Conservation (phyloP, 1,140 invertebrate genomes). For the Eumeta japonica region DNA sequence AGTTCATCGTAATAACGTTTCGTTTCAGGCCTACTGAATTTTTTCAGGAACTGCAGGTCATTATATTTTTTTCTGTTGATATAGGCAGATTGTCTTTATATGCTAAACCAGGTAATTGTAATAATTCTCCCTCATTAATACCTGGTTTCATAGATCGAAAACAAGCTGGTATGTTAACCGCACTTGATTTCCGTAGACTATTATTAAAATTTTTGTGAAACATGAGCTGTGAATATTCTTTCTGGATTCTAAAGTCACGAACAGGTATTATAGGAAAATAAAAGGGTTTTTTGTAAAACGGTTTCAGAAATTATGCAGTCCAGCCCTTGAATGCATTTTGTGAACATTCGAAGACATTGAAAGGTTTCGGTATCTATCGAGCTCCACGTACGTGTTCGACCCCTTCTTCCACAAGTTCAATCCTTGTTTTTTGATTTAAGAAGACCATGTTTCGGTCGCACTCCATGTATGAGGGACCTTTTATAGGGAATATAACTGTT, state of each 20-base stretch:
- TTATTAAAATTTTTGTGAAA: conserved; percentile 11
- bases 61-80: no score
- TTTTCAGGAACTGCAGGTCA: no score
- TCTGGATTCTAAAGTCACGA: conserved; percentile 7
- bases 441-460: conserved; percentile 17
- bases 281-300: conserved; percentile 8
- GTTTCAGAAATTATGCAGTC: conserved; percentile 13
- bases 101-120: no score
- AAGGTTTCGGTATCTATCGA: conserved; percentile 12
- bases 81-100: no score
- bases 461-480: conserved; percentile 19
- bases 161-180: conserved; percentile 14
- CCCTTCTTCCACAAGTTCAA: conserved; percentile 12
- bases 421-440: conserved; percentile 10
- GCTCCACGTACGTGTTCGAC: conserved; percentile 10
- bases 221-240: conserved; percentile 10
- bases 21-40: no score
- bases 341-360: conserved; percentile 10
- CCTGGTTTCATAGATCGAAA: conserved; percentile 12
- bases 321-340: conserved; percentile 11
- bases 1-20: no score
- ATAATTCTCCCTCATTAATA: conserved; percentile 12
- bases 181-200: conserved; percentile 14
- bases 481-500: conserved; percentile 18
- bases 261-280: conserved; percentile 8